Percentiles rank a stretch among this genome's conserved stretches.
Conservation (phyloP, 2,113 vertebrate genomes). For the Caranx ignobilis region DNA sequence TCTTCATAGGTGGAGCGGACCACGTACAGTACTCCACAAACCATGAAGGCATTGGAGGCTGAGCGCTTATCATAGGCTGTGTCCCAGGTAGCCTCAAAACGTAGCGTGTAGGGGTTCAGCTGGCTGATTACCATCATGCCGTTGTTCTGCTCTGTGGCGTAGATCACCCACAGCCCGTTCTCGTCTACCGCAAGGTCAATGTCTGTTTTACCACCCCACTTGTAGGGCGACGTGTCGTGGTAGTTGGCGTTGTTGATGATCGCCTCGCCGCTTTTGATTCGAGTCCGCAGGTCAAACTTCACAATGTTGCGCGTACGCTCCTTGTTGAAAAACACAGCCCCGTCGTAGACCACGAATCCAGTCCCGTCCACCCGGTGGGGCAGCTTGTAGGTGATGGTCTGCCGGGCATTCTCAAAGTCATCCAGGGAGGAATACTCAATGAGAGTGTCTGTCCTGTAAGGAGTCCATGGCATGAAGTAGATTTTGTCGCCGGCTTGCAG, state of each 20-base stretch:
- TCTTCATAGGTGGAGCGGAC: slow-evolving; percentile 98
- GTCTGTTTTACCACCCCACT: slow-evolving; percentile 99
- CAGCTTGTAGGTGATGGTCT: slow-evolving; percentile 97
- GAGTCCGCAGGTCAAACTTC: slow-evolving; percentile 98
- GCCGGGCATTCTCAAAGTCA: slow-evolving; percentile 94
- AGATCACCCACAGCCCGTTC: slow-evolving; percentile 98
- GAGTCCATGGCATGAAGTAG: slow-evolving; percentile 99
- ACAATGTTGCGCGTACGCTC: slow-evolving; percentile 98
- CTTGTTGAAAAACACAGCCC: slow-evolving; percentile 99
- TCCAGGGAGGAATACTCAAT: slow-evolving; percentile 97
- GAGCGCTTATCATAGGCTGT: slow-evolving; percentile 96
- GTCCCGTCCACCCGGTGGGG: slow-evolving; percentile 98
- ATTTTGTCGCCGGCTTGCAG: slow-evolving; percentile 99
- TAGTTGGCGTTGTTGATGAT: slow-evolving; percentile 99
- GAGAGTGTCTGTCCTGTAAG: slow-evolving; percentile 97
- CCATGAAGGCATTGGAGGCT: slow-evolving; percentile 98
- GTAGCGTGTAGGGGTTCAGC: slow-evolving; percentile 97
- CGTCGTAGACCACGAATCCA: slow-evolving; percentile 98
- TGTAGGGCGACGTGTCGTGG: slow-evolving; percentile 97
- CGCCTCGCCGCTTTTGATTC: slow-evolving; percentile 98
- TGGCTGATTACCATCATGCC: slow-evolving; percentile 99
- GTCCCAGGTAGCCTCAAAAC: slow-evolving; percentile 98
- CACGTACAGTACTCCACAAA: slow-evolving; percentile 97
- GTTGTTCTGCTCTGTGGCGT: slow-evolving; percentile 98
- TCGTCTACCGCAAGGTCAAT: slow-evolving; percentile 98